Percentiles rank a stretch among this genome's conserved stretches.
Conservation (phyloP, 2,888 invertebrate genomes). For the Oeneis ivallda region DNA sequence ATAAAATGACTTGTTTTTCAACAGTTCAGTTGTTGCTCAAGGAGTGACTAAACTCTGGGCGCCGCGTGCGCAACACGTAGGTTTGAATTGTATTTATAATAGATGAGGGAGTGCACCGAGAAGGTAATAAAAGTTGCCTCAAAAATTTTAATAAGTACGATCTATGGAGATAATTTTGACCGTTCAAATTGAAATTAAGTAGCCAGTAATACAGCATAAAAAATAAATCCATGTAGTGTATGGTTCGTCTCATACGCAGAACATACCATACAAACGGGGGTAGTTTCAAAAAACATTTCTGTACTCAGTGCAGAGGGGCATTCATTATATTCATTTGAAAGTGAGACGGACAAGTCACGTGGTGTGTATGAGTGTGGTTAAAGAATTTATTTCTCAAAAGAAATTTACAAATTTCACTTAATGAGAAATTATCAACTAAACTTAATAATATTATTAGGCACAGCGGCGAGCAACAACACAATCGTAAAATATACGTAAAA, state of each 20-base stretch:
- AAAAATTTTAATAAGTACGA: constrained; percentile 60
- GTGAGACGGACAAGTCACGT: neutral
- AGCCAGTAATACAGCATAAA: neutral
- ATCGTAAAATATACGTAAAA: too few relatives aligned
- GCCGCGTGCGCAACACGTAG: constrained; percentile 81
- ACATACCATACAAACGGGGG: neutral
- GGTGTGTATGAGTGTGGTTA: neutral
- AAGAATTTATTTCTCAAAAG: too few relatives aligned
- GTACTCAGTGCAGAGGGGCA: neutral
- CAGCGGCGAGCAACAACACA: too few relatives aligned
- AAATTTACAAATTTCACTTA: too few relatives aligned
- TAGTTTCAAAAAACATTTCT: neutral
- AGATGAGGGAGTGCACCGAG: constrained; percentile 77
- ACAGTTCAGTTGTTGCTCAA: constrained; percentile 81
- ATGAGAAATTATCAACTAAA: too few relatives aligned
- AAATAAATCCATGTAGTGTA: neutral
- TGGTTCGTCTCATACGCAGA: neutral
- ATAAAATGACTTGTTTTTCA: constrained; percentile 81
- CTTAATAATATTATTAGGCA: too few relatives aligned
- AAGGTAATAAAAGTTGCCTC: constrained; percentile 78
- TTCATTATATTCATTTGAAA: neutral
- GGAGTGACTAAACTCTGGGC: constrained; percentile 81
- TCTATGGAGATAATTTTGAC: constrained; percentile 60
- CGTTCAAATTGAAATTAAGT: too few relatives aligned
- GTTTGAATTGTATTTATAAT: constrained; percentile 81